Conservation (phyloP, 2,797 vertebrate species). For the Heterohyrax brucei region DNA sequence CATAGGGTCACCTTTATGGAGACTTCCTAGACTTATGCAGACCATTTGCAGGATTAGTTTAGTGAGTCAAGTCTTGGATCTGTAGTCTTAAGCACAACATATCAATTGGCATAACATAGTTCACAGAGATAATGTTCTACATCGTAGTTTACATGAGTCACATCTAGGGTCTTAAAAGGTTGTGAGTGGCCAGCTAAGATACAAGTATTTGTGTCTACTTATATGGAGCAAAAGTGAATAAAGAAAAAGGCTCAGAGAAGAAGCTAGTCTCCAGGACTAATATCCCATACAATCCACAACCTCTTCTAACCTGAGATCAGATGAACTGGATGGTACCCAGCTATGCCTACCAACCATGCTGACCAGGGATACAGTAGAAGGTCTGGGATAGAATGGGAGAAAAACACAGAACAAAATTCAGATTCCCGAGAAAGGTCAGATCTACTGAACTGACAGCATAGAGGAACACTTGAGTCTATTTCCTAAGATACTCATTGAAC, state of each 20-base stretch:
- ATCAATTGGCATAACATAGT: background rate
- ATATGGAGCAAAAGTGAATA: background rate
- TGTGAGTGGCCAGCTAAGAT: background rate
- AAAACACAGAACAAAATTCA: background rate
- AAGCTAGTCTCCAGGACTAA: background rate
- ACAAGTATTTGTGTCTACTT: background rate
- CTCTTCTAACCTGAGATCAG: background rate
- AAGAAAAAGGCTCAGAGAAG: background rate
- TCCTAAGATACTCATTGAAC: too few species aligned
- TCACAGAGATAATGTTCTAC: background rate
- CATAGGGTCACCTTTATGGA: background rate
- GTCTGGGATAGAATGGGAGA: background rate
- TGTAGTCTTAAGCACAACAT: background rate
- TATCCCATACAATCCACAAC: background rate
- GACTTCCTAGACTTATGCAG: background rate
- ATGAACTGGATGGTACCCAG: background rate
- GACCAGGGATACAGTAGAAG: background rate
- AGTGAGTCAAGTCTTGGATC: background rate
- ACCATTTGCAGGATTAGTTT: background rate
- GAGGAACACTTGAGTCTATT: background rate
- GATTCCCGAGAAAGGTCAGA: background rate
- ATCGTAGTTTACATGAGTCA: background rate
- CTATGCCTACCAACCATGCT: background rate
- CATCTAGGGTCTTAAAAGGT: background rate
- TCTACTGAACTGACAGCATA: background rate